phyloP scores from a whole-genome alignment of 64 coral and sea anemone genomes.

The Actinia tenebrosa region DNA sequence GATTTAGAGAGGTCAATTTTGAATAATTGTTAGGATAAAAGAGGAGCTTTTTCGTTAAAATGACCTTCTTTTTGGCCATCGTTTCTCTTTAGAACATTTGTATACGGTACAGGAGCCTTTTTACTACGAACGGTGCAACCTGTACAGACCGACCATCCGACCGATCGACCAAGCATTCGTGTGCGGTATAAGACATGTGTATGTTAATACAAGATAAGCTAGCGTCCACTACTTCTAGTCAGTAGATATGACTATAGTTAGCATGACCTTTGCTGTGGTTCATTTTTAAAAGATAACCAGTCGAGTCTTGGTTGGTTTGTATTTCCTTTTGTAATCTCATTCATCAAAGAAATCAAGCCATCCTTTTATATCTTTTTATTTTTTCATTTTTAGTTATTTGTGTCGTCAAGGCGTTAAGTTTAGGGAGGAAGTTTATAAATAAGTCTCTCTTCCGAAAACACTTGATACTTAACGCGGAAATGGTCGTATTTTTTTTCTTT shows the following conservation, averaged over 20 bases:
- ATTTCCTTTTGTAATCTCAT: not conserved
- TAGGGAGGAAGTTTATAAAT: not conserved
- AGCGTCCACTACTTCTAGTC: not conserved
- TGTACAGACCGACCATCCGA: no score
- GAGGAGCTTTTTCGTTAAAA: no score
- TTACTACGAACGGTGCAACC: not conserved
- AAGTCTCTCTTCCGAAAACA: not conserved
- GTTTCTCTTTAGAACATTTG: no score
- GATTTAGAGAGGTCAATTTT: not conserved
- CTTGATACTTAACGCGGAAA: not conserved
- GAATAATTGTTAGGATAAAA: no score
- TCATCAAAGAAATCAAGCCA: not conserved
- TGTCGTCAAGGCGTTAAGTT: not conserved
- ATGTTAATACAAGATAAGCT: not conserved
- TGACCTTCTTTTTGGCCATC: no score
- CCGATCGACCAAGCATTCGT: no score
- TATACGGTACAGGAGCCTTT: not conserved
- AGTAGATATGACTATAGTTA: not conserved
- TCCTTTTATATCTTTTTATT: not conserved
- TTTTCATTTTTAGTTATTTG: not conserved
- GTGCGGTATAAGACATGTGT: not conserved
- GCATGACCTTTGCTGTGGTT: not conserved
- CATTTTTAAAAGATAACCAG: not conserved
- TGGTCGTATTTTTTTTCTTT: not conserved
- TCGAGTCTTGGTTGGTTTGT: not conserved